Evolutionary conservation across 2,888 invertebrate genomes (phyloP).

Genomic region (Pardosa pseudoannulata): DNA sequence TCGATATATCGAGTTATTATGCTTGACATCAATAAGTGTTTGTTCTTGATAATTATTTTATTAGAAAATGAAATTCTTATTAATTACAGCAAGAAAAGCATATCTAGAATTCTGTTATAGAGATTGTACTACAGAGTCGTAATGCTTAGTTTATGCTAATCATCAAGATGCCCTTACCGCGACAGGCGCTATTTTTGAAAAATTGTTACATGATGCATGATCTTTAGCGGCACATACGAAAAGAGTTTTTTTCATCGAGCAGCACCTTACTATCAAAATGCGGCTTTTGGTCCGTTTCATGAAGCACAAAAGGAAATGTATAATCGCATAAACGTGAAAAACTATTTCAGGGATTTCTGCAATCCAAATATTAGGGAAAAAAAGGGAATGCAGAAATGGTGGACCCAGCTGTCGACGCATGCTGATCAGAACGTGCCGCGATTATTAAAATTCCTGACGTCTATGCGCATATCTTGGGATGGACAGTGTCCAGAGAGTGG

Average conservation of each 20-base stretch:
- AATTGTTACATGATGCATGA: background rate
- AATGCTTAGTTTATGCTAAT: background rate
- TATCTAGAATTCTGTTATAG: no score
- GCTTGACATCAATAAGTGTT: no score
- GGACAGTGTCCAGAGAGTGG: constrained; percentile 58
- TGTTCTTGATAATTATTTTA: no score
- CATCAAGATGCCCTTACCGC: background rate
- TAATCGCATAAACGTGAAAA: background rate
- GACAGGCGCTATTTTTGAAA: background rate
- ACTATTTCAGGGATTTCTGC: constrained; percentile 14
- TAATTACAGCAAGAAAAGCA: no score
- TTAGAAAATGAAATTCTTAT: no score
- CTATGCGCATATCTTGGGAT: constrained; percentile 67
- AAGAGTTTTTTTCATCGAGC: background rate
- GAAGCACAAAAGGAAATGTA: background rate
- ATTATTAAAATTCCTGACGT: constrained; percentile 58
- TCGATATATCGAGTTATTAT: no score
- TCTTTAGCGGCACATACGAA: background rate
- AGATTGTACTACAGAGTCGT: no score
- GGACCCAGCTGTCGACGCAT: constrained; percentile 45
- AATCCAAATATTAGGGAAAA: constrained; percentile 21
- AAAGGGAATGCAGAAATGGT: constrained; percentile 29
- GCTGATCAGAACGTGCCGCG: constrained; percentile 52
- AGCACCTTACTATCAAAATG: background rate
- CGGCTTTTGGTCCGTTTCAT: background rate